A percentile compares a stretch with the other conserved stretches of the same genome.
Conservation (phyloP, 2,797 vertebrate genomes). For the Australoheros facetus region DNA sequence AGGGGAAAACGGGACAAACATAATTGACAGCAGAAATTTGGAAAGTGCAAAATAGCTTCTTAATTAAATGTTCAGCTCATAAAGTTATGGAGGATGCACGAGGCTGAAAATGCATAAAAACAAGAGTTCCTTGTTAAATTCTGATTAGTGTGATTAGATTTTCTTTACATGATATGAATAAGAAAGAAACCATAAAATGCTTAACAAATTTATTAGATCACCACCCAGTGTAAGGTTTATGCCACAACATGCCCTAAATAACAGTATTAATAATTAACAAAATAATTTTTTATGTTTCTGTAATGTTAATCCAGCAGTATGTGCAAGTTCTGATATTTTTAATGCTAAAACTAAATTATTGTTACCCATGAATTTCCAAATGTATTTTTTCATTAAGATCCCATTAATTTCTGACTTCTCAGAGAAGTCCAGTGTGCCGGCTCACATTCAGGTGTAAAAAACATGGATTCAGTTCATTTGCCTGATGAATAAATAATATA, state of each 20-base stretch:
- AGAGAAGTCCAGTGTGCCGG: too few relatives aligned
- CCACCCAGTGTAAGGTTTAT: not conserved
- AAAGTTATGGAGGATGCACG: not conserved
- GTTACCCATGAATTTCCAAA: not conserved
- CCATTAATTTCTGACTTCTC: not conserved
- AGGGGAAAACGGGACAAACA: conserved; percentile 5
- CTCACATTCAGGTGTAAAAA: not conserved
- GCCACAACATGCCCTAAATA: not conserved
- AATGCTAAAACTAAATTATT: not conserved
- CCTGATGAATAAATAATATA: not conserved
- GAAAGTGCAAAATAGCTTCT: not conserved
- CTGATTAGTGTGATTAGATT: not conserved
- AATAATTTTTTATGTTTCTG: not conserved
- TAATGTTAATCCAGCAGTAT: too few relatives aligned
- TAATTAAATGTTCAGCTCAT: not conserved
- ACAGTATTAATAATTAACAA: too few relatives aligned
- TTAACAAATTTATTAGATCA: not conserved
- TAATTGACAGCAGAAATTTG: conserved; percentile 7
- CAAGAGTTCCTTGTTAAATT: not conserved
- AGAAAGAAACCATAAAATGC: not conserved
- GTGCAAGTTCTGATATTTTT: too few relatives aligned
- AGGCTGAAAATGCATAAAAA: not conserved
- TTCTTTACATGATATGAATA: not conserved
- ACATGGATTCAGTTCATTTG: not conserved
- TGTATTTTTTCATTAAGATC: not conserved